Conservation (phyloP, 2,888 invertebrate genomes). For the Unio pictorum region DNA sequence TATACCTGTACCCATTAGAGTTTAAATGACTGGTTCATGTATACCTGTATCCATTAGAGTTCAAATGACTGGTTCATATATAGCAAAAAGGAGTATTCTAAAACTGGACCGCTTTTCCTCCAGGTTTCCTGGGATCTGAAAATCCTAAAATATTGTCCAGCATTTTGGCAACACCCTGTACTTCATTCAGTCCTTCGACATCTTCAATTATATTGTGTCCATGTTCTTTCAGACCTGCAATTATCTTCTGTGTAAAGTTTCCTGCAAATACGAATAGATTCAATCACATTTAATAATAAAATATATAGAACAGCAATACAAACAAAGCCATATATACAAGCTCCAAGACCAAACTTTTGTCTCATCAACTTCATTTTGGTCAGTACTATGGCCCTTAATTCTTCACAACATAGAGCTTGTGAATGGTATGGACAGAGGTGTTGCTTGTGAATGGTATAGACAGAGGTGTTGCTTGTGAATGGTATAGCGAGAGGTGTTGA, state of each 20-base stretch:
- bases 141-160: conserved; percentile 52
- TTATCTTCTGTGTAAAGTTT: conserved; percentile 30
- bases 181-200: conserved; percentile 39
- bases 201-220: conserved; percentile 43
- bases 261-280: conserved; percentile 23
- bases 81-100: not conserved
- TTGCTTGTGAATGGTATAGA: too few species aligned
- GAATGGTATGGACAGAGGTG: too few species aligned
- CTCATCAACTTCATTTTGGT: too few species aligned
- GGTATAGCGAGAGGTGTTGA: too few species aligned
- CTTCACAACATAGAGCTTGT: too few species aligned
- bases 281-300: conserved; percentile 1
- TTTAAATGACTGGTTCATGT: too few species aligned
- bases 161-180: conserved; percentile 54
- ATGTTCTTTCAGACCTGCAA: conserved; percentile 31
- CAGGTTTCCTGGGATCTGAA: conserved; percentile 47
- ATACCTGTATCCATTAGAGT: too few species aligned
- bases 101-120: conserved; percentile 42
- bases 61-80: too few species aligned
- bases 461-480: too few species aligned
- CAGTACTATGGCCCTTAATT: too few species aligned
- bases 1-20: too few species aligned
- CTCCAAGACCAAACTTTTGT: too few species aligned
- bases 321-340: not conserved
- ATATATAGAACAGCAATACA: not conserved